These are phyloP conservation scores for Pollenia griseotomentosa DNA, from an alignment of 2,888 invertebrate genomes.

Conservation along the genomic window DNA sequence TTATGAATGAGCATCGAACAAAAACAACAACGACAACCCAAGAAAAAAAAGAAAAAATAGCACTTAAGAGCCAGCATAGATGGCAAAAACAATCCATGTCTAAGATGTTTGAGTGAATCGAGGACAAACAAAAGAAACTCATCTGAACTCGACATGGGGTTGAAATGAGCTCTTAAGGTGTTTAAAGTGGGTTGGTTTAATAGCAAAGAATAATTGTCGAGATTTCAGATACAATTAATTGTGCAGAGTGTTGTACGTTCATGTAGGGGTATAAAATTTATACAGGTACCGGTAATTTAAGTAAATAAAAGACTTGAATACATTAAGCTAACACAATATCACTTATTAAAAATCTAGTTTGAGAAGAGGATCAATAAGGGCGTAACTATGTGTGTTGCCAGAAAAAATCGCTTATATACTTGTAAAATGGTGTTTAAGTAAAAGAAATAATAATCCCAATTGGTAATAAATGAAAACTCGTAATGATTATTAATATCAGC, in stretches of 20 bases:
- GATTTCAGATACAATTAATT: constrained; percentile 39
- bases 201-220: constrained; percentile 50
- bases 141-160: constrained; percentile 35
- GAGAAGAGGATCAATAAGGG: too few species aligned
- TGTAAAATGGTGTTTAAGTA: too few species aligned
- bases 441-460: too few species aligned
- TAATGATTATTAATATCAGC: too few species aligned
- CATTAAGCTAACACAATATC: constrained; percentile 8
- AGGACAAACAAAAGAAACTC: constrained; percentile 50
- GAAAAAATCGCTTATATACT: too few species aligned
- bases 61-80: constrained; percentile 68
- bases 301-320: constrained; percentile 48
- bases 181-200: constrained; percentile 70
- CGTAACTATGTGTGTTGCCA: too few species aligned
- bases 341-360: neutral
- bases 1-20: constrained; percentile 68
- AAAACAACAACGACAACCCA: constrained; percentile 36
- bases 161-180: constrained; percentile 68
- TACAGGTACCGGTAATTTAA: constrained; percentile 50
- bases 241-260: neutral
- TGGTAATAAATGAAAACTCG: too few species aligned
- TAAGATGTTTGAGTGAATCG: constrained; percentile 21
- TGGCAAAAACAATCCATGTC: constrained; percentile 10
- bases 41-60: constrained; percentile 11
- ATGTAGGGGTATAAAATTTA: constrained; percentile 35